Evolutionary conservation across 2,888 invertebrate species (phyloP).

Genomic region (Pantelozetes paolii): DNA sequence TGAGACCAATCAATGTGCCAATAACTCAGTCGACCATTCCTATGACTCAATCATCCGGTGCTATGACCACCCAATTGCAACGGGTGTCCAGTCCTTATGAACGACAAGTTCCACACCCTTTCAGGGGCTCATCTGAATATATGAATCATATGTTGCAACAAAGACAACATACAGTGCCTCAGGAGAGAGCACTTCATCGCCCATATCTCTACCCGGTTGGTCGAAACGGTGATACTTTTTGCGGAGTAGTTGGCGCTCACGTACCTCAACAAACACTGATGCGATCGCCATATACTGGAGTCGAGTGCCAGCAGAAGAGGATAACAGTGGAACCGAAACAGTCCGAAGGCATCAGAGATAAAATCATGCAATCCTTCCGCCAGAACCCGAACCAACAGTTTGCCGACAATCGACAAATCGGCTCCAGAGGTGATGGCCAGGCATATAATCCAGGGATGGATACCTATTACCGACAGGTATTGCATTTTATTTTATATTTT

Average conservation of each 20-base stretch:
- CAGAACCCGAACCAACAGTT: not conserved
- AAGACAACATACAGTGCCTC: not conserved
- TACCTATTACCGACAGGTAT: not conserved
- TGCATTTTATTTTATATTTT: not conserved
- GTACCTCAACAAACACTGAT: not conserved
- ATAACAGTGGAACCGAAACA: conserved; percentile 1
- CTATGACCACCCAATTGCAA: not conserved
- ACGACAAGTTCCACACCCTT: too few species aligned
- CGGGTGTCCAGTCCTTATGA: not conserved
- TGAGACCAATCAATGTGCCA: too few species aligned
- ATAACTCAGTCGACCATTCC: not conserved
- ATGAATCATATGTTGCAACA: not conserved
- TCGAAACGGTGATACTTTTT: not conserved
- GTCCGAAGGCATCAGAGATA: not conserved
- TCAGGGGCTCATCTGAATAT: too few species aligned
- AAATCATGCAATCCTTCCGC: not conserved
- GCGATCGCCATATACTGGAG: not conserved
- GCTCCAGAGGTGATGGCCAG: not conserved
- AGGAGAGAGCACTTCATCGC: not conserved
- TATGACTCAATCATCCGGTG: not conserved
- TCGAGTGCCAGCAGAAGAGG: not conserved
- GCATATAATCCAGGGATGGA: not conserved
- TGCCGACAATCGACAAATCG: not conserved
- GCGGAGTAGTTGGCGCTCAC: too few species aligned
- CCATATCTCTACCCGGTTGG: conserved; percentile 22